These are phyloP conservation scores for Drosophila neonasuta DNA, from an alignment of 2,888 invertebrate genomes.

Conservation along the genomic window DNA sequence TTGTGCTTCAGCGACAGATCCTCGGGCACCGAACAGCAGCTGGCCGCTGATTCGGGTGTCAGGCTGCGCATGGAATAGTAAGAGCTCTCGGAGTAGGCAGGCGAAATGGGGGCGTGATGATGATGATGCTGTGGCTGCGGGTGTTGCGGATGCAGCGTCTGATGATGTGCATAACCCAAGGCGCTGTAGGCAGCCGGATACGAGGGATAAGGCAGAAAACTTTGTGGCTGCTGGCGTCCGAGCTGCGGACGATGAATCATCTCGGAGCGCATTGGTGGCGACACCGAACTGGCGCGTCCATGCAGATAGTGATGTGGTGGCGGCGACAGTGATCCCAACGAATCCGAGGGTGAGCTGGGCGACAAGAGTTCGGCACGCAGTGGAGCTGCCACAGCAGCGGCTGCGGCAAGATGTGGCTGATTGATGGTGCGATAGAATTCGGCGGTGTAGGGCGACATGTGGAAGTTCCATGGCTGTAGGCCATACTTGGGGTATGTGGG, in stretches of 20 bases:
- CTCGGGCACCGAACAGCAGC: conserved; percentile 81
- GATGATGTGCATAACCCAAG: conserved; percentile 61
- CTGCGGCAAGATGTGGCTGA: conserved; percentile 75
- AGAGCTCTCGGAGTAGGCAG: conserved; percentile 82
- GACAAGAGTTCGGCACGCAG: conserved; percentile 79
- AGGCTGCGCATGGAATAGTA: conserved; percentile 82
- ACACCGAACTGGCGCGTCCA: conserved; percentile 81
- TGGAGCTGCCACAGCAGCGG: conserved; percentile 68
- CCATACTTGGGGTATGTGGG: conserved; percentile 82
- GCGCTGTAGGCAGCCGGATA: conserved; percentile 64
- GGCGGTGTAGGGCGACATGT: conserved; percentile 80
- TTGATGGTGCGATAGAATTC: conserved; percentile 81
- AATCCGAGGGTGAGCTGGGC: conserved; percentile 81
- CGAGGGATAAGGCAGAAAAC: conserved; percentile 76
- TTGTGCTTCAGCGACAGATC: conserved; percentile 81
- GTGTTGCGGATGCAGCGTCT: conserved; percentile 51
- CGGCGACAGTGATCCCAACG: conserved; percentile 80
- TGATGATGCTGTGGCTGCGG: conserved; percentile 33
- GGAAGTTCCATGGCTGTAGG: conserved; percentile 81
- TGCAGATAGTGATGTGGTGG: conserved; percentile 81
- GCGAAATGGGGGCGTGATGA: conserved; percentile 81
- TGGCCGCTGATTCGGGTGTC: conserved; percentile 79
- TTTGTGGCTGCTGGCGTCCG: conserved; percentile 64
- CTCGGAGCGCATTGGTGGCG: conserved; percentile 81
- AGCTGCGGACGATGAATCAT: conserved; percentile 78